Evolutionary conservation across 2,888 invertebrate species (phyloP), one percentile per base, ranked within the genome.

Genomic region (Fissipunctia ypsillon): DNA sequence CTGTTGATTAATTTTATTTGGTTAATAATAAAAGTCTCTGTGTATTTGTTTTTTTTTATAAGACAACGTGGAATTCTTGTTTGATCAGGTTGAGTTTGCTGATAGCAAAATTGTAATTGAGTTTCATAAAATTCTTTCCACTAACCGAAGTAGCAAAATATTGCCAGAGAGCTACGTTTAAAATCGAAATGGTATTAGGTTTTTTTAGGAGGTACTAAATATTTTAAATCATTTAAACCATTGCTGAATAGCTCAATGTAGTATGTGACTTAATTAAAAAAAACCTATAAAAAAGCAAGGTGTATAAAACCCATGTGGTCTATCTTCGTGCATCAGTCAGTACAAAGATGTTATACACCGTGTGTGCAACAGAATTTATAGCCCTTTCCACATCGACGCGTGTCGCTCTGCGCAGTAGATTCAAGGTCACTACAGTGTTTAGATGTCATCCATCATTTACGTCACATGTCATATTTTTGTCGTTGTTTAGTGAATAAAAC

Each of bases 1-100:
- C n/a, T 63, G 61, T 54, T 63, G 43, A 71, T 74, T 66, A 45
- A 60, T 7, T 52, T 52, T 83, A 64, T 69, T 69, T 69, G 69
- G 48, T 54, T 35, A 38, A 19, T 68, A 31, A 56, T 28, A 54
- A 59, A 41, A 56, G 41, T 52, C 38, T 81, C 19, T 28, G 22
- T 25, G 2, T 80, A 66, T 73, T 82, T 78, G 54, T 38, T 78
- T 72, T 71, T 72, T 71, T 61, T 35, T 54, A 52, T 54, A 25
- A 48, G n/a, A 25, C 38, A 54, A 77, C 31, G 31, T 60, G 14
- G 12, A 59, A 54, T 77, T 67, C 48, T 66, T 81, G 57, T 80
- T 81, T 81, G 19, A 59, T 57, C 63, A 63, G 28, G 43, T 76
- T 61, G 14, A 65, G 14, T 56, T 52, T 48, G 50, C 50, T 60